phyloP scores from a whole-genome alignment of 2,113 vertebrate genomes.

The Orthonyx spaldingii region DNA sequence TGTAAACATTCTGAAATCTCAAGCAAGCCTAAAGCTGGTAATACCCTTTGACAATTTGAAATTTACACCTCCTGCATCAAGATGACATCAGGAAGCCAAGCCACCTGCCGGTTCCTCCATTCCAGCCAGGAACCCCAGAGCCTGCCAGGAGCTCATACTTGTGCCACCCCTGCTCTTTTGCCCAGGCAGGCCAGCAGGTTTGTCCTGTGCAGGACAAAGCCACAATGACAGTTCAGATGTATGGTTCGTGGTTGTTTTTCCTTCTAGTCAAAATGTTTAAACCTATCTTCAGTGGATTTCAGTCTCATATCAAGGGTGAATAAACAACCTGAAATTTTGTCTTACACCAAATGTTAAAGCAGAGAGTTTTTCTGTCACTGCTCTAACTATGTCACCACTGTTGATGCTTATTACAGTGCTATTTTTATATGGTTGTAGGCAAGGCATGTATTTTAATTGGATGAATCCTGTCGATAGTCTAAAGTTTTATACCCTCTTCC shows the following conservation, averaged over 20 bases:
- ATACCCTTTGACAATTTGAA: not conserved
- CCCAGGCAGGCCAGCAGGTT: not conserved
- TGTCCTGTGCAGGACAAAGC: not conserved
- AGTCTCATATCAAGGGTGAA: not conserved
- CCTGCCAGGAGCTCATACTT: not conserved
- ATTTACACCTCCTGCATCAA: not conserved
- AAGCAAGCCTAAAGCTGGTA: not conserved
- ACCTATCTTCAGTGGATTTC: not conserved
- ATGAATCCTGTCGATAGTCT: not conserved
- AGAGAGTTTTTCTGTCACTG: not conserved
- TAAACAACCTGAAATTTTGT: not conserved
- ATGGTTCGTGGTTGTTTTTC: not conserved
- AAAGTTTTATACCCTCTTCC: not conserved
- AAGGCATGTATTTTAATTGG: not conserved
- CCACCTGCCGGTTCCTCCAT: not conserved
- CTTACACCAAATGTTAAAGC: not conserved
- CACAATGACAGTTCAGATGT: not conserved
- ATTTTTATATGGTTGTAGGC: not conserved
- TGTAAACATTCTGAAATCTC: not conserved
- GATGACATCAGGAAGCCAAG: not conserved
- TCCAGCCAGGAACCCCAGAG: not conserved
- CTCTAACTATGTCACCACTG: not conserved
- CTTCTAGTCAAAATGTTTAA: not conserved
- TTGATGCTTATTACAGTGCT: not conserved
- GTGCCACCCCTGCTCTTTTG: not conserved